phyloP scores from a whole-genome alignment of 2,888 invertebrate species.

The Ectobius pallidus region DNA sequence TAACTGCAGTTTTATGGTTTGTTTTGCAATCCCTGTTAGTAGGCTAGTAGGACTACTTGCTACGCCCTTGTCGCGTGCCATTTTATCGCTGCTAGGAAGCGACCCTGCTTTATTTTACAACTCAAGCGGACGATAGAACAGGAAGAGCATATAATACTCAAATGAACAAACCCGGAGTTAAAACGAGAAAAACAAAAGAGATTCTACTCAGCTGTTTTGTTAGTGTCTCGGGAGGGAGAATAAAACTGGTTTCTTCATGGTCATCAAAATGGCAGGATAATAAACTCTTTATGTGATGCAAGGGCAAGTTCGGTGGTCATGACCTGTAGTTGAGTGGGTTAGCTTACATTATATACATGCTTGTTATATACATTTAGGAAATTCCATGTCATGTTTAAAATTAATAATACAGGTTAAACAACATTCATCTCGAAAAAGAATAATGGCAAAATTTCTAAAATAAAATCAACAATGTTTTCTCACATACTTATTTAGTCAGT shows the following conservation, averaged over 20 bases:
- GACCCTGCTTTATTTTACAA: constrained; percentile 35
- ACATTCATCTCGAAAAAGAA: too few relatives aligned
- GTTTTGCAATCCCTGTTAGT: constrained; percentile 43
- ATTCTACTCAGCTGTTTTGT: background rate
- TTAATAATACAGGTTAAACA: too few relatives aligned
- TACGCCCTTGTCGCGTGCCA: constrained; percentile 34
- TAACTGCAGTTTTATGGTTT: constrained; percentile 46
- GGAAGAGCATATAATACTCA: constrained; percentile 35
- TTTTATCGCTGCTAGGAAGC: constrained; percentile 31
- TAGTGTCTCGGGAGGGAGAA: background rate
- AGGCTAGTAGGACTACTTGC: constrained; percentile 27
- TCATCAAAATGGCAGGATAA: constrained; percentile 35
- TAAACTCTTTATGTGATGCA: constrained; percentile 33
- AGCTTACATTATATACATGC: too few relatives aligned
- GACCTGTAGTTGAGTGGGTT: too few relatives aligned
- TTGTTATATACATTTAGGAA: too few relatives aligned
- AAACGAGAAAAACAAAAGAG: background rate
- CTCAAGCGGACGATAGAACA: constrained; percentile 12
- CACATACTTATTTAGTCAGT: too few relatives aligned
- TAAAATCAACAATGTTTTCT: too few relatives aligned
- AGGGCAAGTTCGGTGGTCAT: too few relatives aligned
- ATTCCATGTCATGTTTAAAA: too few relatives aligned
- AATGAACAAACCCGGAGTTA: constrained; percentile 29
- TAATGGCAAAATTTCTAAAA: too few relatives aligned
- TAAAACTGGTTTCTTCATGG: constrained; percentile 35